Evolutionary conservation across 1,140 invertebrate species (phyloP), one percentile per base, ranked within the genome.

Genomic region (Seison nebaliae): DNA sequence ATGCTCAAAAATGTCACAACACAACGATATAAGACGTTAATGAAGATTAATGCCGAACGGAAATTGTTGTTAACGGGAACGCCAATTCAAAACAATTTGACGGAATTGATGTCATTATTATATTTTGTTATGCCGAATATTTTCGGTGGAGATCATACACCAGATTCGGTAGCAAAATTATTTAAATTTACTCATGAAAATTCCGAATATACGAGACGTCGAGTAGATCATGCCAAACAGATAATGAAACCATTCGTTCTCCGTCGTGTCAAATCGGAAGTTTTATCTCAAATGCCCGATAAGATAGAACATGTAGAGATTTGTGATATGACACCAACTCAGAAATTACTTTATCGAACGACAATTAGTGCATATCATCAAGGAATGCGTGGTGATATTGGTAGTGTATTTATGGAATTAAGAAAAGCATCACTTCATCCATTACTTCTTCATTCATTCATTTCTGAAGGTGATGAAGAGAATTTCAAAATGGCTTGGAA

Each of bases 1-100:
- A 84, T 91, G 78, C 59, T 93, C 5, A 91, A 93, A 55, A 93
- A 91, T 54, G 91, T 91, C 78, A 70, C 71, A 23, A 80, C 80
- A 4, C 68, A 73, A 42, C 64, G 83, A 48, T 94, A 81, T 49
- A 70, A 78, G 47, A 74, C 76, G 53, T 63, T 93, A 9, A 72
- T 83, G 47, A 72, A 71, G 48, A 76, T 91, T 28, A 76, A 73
- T 51, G 74, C 76, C 3, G 67, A 70, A 47, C 68, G 73, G 54
- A 65, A 78, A 22, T 67, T 86, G 17, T 55, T 88, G 9, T 54
- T 88, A 19, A 88, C 80, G 1, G 81, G 81, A 6, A 88, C 80
- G 1, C 81, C 81, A 0, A 53, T 93, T 6, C 84, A 94, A 61
- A 94, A 94, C 57, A 91, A 86, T 62, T 62, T 94, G 31, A 52